These are phyloP conservation scores for Oophaga pumilio DNA, from an alignment of 2,113 vertebrate species.

Conservation along the genomic window DNA sequence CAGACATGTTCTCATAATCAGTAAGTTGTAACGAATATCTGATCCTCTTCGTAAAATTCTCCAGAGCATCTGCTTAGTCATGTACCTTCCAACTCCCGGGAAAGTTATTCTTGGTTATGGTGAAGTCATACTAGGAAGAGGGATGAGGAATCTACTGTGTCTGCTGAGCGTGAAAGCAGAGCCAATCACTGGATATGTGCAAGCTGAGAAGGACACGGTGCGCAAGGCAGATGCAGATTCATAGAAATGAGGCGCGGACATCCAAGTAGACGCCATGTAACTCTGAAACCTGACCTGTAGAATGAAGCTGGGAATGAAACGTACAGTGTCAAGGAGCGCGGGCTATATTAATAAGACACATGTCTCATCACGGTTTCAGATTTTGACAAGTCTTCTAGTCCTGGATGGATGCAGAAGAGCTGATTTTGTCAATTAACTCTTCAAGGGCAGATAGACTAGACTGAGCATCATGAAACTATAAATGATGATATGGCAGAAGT, in stretches of 20 bases:
- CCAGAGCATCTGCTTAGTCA: background rate
- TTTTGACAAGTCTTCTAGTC: background rate
- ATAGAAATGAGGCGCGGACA: constrained; percentile 12
- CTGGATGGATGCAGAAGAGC: background rate
- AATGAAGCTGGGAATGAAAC: constrained; percentile 1
- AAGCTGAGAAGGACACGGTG: background rate
- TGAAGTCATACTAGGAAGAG: constrained; percentile 27
- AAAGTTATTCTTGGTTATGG: background rate
- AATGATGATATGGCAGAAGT: background rate
- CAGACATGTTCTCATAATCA: background rate
- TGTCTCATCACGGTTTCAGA: background rate
- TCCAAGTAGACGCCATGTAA: background rate
- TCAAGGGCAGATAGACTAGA: background rate
- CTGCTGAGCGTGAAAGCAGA: constrained; percentile 33
- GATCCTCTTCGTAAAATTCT: background rate
- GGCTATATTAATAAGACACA: background rate
- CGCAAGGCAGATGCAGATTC: constrained; percentile 5
- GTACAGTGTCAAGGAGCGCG: background rate
- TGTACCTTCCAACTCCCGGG: background rate
- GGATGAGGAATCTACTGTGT: background rate
- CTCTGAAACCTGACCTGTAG: constrained; percentile 4
- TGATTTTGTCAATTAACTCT: background rate
- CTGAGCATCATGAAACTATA: background rate
- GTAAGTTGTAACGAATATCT: background rate
- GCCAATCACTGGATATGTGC: constrained; percentile 31